Base-by-base conservation (phyloP, 2,888 invertebrate species). In the Spialia ferax region DNA sequence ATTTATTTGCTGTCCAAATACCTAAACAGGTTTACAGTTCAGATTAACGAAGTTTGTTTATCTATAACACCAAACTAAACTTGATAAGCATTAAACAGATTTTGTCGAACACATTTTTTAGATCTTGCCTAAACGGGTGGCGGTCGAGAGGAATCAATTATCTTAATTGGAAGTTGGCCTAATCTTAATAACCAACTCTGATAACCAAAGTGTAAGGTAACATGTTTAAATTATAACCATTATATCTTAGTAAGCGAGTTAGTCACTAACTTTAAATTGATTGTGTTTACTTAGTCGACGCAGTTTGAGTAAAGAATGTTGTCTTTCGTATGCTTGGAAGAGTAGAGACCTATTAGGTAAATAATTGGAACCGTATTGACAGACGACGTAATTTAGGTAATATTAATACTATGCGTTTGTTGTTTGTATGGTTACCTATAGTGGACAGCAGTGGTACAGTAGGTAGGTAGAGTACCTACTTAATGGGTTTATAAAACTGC, bases 161-260 rank as follows among this genome's bases (percentile, higher is more conserved):
- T 87, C 87, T 90, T 92, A 91, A 92, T 92, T 91, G 91, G 89
- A 78, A 82, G 77, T 77, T 85, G 79, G 81, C 76, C 86, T 89
- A 88, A 91, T 89, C 88, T 89, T 85, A 87, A 88, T 87, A 88
- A 79, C 81, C 71, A 77, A 75, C 71, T 76, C 63, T 63, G 86
- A 86, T 87, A 86, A 82, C 79, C 75, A 75, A 78, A 78, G 85
- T 84, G 82, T 76, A 71, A 74, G 75, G 80, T 77, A 75, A 76
- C 78, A 77, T 85, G 83, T 84, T 83, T 79, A 76, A 77, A 74
- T 76, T 78, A 76, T 74, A 76, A 60, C 22, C 73, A 77, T 79
- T 77, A 81, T 78, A 77, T 75, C 69, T 65, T 69, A 65, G 63
- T 71, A 45, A 60, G 45, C 42, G 15, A n/a, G 65, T 60, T 66